phyloP scores from a whole-genome alignment of 2,113 vertebrate genomes.

The Herpailurus yagouaroundi region DNA sequence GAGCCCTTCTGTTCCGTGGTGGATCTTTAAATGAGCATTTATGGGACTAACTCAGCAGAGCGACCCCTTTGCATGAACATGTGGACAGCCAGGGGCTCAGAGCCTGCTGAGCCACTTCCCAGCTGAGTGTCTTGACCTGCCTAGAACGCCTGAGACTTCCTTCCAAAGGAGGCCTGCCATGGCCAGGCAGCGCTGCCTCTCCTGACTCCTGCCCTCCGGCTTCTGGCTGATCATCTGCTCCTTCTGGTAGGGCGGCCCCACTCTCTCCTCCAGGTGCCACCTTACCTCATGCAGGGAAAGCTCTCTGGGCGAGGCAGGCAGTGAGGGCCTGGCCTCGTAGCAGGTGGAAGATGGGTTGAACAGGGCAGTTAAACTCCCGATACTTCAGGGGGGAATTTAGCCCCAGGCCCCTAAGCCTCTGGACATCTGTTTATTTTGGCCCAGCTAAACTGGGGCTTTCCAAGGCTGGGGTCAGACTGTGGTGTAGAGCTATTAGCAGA shows the following conservation, averaged over 20 bases:
- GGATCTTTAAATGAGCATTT: neutral
- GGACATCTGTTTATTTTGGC: slow-evolving; percentile 12
- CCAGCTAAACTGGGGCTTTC: slow-evolving; percentile 32
- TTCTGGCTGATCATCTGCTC: neutral
- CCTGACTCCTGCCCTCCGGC: too few species aligned
- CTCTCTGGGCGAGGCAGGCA: neutral
- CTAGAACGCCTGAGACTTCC: neutral
- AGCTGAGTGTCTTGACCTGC: neutral
- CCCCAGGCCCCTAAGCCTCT: neutral
- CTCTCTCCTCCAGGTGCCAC: too few species aligned
- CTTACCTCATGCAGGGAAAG: neutral
- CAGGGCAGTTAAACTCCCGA: neutral
- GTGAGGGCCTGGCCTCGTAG: neutral
- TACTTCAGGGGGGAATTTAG: neutral
- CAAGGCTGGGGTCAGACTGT: neutral
- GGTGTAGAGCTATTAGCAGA: neutral
- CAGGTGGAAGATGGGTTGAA: rapidly evolving
- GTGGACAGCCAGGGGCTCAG: neutral
- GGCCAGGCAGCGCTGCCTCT: neutral
- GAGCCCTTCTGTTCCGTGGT: neutral
- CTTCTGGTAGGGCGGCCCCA: neutral
- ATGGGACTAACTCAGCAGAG: neutral
- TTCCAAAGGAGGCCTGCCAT: neutral
- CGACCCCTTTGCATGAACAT: neutral
- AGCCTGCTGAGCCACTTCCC: neutral